Evolutionary conservation across 2,888 invertebrate species (phyloP), one percentile per base, ranked within the genome.

Genomic region (Invenusta paracnida): DNA sequence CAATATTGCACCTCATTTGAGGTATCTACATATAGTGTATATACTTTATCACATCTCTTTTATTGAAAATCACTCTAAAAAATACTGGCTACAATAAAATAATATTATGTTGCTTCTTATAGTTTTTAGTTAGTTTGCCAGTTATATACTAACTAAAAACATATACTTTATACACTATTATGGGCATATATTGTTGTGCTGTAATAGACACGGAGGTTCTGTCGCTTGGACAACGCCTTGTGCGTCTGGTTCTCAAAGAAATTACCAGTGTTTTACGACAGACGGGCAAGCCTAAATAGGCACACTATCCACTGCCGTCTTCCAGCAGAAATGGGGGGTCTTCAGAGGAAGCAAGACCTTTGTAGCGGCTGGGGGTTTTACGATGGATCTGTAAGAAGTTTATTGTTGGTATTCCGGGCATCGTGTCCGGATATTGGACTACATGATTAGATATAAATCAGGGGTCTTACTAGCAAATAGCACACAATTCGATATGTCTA

Each of bases 371-470:
- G 73, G 5, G 73, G 73, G 5, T 73, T 73, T 73, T 73, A 73
- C 73, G 73, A 73, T 73, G 73, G 73, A 13, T 73, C 73, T 23
- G 17, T 13, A 73, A 25, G 73, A 73, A 73, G 23, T 73, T 73
- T 73, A 73, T 73, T 73, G 73, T 73, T 73, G 5, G 2, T 73
- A 73, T 73, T 23, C 11, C 73, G 73, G 73, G 11, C 73, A 73
- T 5, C 73, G 73, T 73, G 73, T 73, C 73, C 73, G 73, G 73
- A 73, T 73, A 73, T 73, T 73, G 23, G 73, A 73, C 17, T 23
- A 25, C 27, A 25, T 73, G 73, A 73, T 73, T 73, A 73, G 73
- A 73, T 73, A 73, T 73, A 73, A 73, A 73, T 73, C 73, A 73
- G 73, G 5, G 73, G 23, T 73, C 73, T 2, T 13, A 73, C 73